Conservation (phyloP, 2,888 invertebrate genomes). For the Netelia virgata region DNA sequence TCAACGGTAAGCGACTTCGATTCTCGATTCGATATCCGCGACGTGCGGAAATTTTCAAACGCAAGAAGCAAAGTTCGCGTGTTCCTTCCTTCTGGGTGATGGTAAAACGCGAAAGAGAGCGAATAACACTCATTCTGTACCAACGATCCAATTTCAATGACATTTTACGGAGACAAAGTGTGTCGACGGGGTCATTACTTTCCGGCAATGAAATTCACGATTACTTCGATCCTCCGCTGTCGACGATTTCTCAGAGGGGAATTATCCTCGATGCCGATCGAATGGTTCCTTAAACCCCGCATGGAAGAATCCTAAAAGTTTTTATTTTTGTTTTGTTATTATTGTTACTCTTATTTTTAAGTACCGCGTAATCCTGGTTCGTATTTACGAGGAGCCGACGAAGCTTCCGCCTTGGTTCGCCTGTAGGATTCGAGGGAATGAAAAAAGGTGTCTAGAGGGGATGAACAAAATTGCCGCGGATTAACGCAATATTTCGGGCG, state of each 20-base stretch:
- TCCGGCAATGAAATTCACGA: conserved; percentile 42
- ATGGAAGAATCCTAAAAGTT: conserved; percentile 1
- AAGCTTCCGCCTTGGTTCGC: background rate
- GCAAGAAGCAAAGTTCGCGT: background rate
- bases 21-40: conserved; percentile 4
- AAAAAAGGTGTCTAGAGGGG: background rate
- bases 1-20: conserved; percentile 15
- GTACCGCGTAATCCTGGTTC: background rate
- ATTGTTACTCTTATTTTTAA: conserved; percentile 3
- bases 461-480: background rate
- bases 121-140: background rate
- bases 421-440: background rate
- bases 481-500: background rate
- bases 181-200: conserved; percentile 45
- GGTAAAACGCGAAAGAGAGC: background rate
- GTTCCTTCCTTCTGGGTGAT: background rate
- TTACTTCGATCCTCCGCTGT: conserved; percentile 13
- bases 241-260: conserved; percentile 39
- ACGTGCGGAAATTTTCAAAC: background rate
- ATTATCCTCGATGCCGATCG: conserved; percentile 34
- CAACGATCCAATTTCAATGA: conserved; percentile 30
- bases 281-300: conserved; percentile 56
- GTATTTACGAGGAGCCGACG: background rate
- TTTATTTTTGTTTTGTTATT: conserved; percentile 9
- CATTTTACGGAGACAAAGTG: conserved; percentile 40